Evolutionary conservation across 2,888 invertebrate genomes (phyloP), one percentile per base, ranked within the genome.

Genomic region (Antheraea assamensis): DNA sequence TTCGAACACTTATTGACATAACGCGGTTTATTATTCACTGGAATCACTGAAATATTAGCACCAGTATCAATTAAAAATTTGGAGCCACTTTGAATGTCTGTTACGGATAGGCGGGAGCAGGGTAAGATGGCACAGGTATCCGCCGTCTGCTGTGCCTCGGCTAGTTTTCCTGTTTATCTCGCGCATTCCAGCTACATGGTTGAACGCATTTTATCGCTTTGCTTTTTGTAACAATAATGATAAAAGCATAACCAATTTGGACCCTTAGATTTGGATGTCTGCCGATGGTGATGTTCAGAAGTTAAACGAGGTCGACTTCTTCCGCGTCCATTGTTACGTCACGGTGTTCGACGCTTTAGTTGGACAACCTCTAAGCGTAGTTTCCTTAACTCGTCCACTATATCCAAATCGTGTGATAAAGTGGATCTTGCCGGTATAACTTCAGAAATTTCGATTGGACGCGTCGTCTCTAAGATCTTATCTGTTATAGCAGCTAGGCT

Each of bases 401-500:
- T 15, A 21, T 55, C 55, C 2, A 21, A 17, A 55, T 55, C 17
- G 3, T 21, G 55, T 21, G 19, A 55, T 21, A 21, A 55, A 55
- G 17, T 55, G 55, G 55, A 21, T 55, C 17, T 52, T 15, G 19
- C 17, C 2, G 21, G 21, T 21, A 19, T 21, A 19, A 68, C 35
- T n/a, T 68, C 68, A 17, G 27, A 31, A n/a, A 68, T n/a, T 31
- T 68, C 19, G 68, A 68, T 68, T 8, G 35, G 35, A 3, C 35
- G 68, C 15, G 19, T 68, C 17, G 35, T 42, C 19, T 31, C 68
- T 42, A 68, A 35, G 68, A 19, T 42, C 68, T 68, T 68, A 42
- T 68, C 68, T 15, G 68, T 35, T n/a, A 68, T 42, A 35, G 35
- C 68, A 21, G 68, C 68, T 8, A 68, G 35, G 68, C 35, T 68